phyloP scores from a whole-genome alignment of 2,888 invertebrate genomes.

The Leucophora obtusa region DNA sequence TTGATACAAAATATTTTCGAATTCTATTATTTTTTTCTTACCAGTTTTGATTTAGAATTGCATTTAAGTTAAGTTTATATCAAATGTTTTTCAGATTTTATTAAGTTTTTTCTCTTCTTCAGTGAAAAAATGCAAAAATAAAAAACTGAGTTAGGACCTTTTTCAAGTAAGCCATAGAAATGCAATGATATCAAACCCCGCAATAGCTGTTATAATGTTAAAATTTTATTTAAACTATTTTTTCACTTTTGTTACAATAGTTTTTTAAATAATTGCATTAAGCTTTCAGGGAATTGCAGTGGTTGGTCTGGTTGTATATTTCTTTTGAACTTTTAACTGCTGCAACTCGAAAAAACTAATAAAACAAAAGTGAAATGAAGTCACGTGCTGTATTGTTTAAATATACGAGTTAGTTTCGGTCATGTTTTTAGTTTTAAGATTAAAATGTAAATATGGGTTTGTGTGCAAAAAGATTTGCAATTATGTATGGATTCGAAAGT shows the following conservation, averaged over 20 bases:
- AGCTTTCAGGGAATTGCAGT: constrained; percentile 38
- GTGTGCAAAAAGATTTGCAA: constrained; percentile 13
- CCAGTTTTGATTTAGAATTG: too few relatives aligned
- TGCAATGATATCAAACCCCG: not conserved
- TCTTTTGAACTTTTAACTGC: constrained; percentile 34
- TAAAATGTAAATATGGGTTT: constrained; percentile 14
- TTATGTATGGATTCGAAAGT: not conserved
- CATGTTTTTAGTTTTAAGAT: constrained; percentile 30
- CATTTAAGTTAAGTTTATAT: too few relatives aligned
- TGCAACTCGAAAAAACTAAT: not conserved
- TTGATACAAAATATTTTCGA: too few relatives aligned
- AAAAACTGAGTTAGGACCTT: too few relatives aligned
- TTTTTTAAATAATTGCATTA: constrained; percentile 10
- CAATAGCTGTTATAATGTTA: not conserved
- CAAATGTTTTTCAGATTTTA: too few relatives aligned
- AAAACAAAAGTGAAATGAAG: constrained; percentile 35
- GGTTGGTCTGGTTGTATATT: not conserved
- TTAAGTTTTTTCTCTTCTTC: too few relatives aligned
- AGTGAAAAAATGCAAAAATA: too few relatives aligned
- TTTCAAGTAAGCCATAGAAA: not conserved
- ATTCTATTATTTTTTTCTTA: too few relatives aligned
- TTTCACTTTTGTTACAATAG: constrained; percentile 34
- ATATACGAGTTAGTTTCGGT: constrained; percentile 30
- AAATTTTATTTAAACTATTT: not conserved
- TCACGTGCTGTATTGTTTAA: constrained; percentile 46